phyloP scores from a whole-genome alignment of 2,888 invertebrate species.

The Zygothrica quintamaculata region DNA sequence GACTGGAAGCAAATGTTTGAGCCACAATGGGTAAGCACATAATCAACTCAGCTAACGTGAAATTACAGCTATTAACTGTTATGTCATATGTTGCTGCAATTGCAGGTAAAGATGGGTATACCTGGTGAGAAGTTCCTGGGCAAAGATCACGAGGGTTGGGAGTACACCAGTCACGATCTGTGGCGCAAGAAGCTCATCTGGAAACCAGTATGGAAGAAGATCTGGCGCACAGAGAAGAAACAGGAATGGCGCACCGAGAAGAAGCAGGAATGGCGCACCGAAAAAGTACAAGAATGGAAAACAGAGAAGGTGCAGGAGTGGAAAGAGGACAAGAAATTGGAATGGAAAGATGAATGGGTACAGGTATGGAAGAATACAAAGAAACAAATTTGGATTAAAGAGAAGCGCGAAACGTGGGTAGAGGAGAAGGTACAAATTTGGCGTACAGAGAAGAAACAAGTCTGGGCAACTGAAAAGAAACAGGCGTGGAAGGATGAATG shows the following conservation, averaged over 20 bases:
- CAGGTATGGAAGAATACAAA: conserved; percentile 90
- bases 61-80: background rate
- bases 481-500: conserved; percentile 89
- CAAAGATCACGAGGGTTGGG: conserved; percentile 92
- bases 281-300: conserved; percentile 90
- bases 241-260: conserved; percentile 90
- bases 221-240: conserved; percentile 92
- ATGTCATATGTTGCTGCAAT: background rate
- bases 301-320: conserved; percentile 91
- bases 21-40: conserved; percentile 85
- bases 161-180: conserved; percentile 93
- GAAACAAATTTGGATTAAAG: conserved; percentile 92
- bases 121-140: conserved; percentile 92
- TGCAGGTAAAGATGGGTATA: conserved; percentile 87
- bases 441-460: conserved; percentile 87
- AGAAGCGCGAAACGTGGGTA: conserved; percentile 91
- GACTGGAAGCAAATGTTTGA: conserved; percentile 87
- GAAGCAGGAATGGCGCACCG: conserved; percentile 87
- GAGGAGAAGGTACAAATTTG: conserved; percentile 89
- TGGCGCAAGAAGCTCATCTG: conserved; percentile 92
- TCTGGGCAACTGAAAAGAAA: conserved; percentile 88
- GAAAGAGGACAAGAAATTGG: conserved; percentile 90
- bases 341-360: conserved; percentile 86
- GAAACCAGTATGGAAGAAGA: conserved; percentile 90
- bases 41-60: background rate